phyloP scores from a whole-genome alignment of 2,888 invertebrate species.

The Trissolcus brochymenae region DNA sequence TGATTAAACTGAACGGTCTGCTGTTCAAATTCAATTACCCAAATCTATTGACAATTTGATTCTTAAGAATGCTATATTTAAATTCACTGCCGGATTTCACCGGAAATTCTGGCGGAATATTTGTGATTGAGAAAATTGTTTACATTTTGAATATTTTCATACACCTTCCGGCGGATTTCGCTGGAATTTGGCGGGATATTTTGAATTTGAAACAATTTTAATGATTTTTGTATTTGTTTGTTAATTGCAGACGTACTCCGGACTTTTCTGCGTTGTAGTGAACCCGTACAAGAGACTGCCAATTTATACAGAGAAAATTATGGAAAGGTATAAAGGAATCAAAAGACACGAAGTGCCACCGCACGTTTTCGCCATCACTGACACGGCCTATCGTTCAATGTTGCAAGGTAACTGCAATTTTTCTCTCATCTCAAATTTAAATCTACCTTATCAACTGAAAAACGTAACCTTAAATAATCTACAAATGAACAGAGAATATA shows the following conservation, averaged over 20 bases:
- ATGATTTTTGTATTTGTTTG: slow-evolving; percentile 47
- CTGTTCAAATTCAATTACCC: neutral
- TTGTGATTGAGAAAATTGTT: too few relatives aligned
- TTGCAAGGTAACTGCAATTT: slow-evolving; percentile 87
- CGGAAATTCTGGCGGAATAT: too few relatives aligned
- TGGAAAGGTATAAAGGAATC: slow-evolving; percentile 99
- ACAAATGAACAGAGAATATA: neutral
- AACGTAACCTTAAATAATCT: too few relatives aligned
- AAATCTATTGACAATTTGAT: neutral
- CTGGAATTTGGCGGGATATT: too few relatives aligned
- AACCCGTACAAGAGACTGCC: slow-evolving; percentile 99
- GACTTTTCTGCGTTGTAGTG: slow-evolving; percentile 99
- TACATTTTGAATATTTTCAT: too few relatives aligned
- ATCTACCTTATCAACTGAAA: neutral
- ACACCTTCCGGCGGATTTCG: too few relatives aligned
- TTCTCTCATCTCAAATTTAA: neutral
- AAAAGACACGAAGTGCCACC: slow-evolving; percentile 99
- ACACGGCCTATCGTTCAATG: slow-evolving; percentile 99
- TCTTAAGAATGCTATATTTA: too few relatives aligned
- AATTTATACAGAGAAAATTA: slow-evolving; percentile 99
- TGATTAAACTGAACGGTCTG: slow-evolving; percentile 24
- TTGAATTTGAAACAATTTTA: too few relatives aligned
- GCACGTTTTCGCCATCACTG: slow-evolving; percentile 99
- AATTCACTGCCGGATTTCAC: too few relatives aligned
- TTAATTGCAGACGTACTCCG: slow-evolving; percentile 96